Conservation (phyloP, 2,888 invertebrate genomes). For the Mesoligia furuncula region DNA sequence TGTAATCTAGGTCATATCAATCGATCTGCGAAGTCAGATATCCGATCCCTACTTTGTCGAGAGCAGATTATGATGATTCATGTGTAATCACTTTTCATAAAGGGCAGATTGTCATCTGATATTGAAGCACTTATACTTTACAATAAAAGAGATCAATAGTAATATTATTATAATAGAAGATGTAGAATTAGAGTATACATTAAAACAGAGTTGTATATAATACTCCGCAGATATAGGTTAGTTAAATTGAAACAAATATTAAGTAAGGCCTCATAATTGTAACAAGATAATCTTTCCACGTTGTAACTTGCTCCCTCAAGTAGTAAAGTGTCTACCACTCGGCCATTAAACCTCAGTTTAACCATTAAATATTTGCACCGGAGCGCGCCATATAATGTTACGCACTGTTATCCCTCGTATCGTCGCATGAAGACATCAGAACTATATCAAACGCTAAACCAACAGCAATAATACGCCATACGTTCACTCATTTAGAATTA, state of each 20-base stretch:
- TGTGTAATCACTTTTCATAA: not conserved
- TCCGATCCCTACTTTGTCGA: not conserved
- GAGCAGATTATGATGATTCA: not conserved
- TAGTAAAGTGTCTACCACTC: conserved; percentile 29
- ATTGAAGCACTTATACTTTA: not conserved
- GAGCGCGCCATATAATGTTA: conserved; percentile 20
- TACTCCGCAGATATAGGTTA: not conserved
- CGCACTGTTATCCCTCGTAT: conserved; percentile 21
- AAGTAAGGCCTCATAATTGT: not conserved
- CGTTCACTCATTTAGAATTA: conserved; percentile 54
- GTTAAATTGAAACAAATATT: not conserved
- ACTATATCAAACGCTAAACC: conserved; percentile 47
- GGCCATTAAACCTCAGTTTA: conserved; percentile 42
- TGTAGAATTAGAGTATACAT: not conserved
- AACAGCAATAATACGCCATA: conserved; percentile 46
- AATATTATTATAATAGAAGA: not conserved
- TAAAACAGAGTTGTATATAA: not conserved
- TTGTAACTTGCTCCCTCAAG: conserved; percentile 21
- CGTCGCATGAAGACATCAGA: conserved; percentile 38
- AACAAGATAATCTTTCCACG: not conserved
- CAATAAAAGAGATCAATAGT: not conserved
- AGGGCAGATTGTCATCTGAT: too few relatives aligned
- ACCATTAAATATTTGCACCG: conserved; percentile 25
- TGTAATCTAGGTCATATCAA: conserved; percentile 15
- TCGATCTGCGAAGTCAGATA: not conserved